Conservation (phyloP, 2,888 invertebrate species). For the Pinctada fucata region DNA sequence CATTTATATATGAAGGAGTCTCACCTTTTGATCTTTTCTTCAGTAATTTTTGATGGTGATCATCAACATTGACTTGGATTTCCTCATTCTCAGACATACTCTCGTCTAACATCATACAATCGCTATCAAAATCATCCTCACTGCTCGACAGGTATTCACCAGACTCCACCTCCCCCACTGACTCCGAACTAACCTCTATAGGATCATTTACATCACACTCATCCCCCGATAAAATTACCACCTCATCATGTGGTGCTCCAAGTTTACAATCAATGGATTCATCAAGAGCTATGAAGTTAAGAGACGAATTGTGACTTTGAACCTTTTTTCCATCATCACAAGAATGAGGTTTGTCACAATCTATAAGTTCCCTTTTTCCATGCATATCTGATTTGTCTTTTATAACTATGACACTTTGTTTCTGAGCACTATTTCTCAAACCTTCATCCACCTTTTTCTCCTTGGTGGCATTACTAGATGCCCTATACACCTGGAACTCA, state of each 20-base stretch:
- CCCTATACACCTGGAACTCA: neutral
- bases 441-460: neutral
- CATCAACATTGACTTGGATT: conserved; percentile 30
- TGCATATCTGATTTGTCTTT: neutral
- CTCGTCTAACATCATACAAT: conserved; percentile 40
- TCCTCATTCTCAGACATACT: conserved; percentile 23
- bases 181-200: conserved; percentile 17
- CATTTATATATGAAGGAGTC: too few relatives aligned
- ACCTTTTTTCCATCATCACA: neutral
- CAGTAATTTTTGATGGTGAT: conserved; percentile 19
- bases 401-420: neutral
- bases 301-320: neutral
- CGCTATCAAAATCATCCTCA: conserved; percentile 22
- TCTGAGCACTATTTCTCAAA: neutral
- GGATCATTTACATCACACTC: neutral
- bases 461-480: neutral
- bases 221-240: neutral
- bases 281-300: neutral
- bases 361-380: neutral
- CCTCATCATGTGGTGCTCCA: neutral
- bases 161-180: neutral
- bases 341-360: neutral
- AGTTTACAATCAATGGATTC: neutral
- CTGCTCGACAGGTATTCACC: neutral
- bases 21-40: conserved; percentile 5